Base-by-base conservation (phyloP, 2,888 invertebrate species). In the Folsomia candida region DNA sequence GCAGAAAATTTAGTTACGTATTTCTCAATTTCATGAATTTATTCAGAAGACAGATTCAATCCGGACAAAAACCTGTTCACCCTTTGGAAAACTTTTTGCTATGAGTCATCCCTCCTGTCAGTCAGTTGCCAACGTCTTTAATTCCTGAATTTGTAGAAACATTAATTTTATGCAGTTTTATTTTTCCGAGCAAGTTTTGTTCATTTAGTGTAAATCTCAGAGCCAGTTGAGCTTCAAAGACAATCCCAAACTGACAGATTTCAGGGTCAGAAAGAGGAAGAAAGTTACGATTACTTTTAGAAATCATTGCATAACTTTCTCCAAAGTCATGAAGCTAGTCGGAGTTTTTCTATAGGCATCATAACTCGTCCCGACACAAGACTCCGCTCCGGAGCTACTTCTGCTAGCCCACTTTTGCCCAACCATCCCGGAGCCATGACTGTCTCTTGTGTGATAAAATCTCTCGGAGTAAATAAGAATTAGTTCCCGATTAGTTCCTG, bases 391-490 rank as follows among this genome's bases (percentile, higher is more conserved):
- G 6, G 14, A 4, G 14, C 37, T 37, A 4, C 37, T 37, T 4
- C 37, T 14, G 14, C 37, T 37, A 14, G 4, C 37, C 37, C 37
- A 37, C 14, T 37, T 37, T n/a, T n/a, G n/a, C n/a, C n/a, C n/a
- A 37, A 4, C 14, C 37, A 37, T 14, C 4, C 37, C 14, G 37
- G 14, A 14, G 37, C 37, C 37, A 37, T 37, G 37, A 37, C 37
- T 37, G 37, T 37, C 37, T 37, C 37, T 37, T 4, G 37, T 37
- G 37, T 54, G 54, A 54, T 54, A 20, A 6, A 54, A 54, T 54
- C 54, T 54, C 54, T 54, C 11, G 20, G 18, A 54, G 54, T 54
- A 54, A 54, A 54, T 54, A 54, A 54, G 54, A 54, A 54, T 54
- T 54, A 54, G 54, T 54, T 54, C 6, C 6, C 54, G 18, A 54